A percentile compares a stretch with the other conserved stretches of the same genome.
Conservation (phyloP, 2,797 vertebrate species). For the Lagorchestes hirsutus region DNA sequence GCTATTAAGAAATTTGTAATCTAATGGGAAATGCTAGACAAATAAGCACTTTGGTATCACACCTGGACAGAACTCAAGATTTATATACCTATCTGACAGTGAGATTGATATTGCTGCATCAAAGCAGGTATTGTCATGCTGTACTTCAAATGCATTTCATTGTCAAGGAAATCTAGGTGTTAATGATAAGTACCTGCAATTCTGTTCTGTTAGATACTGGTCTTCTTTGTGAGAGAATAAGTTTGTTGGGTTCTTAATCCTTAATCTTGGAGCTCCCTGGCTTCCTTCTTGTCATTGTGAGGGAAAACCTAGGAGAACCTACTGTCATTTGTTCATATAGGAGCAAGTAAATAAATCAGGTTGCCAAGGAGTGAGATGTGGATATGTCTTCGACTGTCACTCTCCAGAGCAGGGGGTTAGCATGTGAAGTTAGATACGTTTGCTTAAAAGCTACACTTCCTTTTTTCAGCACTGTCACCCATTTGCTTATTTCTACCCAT, state of each 20-base stretch:
- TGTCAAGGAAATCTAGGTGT: neutral
- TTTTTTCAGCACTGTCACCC: constrained; percentile 6
- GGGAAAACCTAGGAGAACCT: constrained; percentile 3
- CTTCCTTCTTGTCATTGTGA: constrained; percentile 3
- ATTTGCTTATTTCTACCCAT: constrained; percentile 39
- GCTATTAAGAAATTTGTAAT: neutral
- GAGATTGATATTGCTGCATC: neutral
- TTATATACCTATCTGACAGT: constrained; percentile 6
- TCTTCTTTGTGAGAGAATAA: neutral
- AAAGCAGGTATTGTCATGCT: neutral
- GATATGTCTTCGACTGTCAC: constrained; percentile 16
- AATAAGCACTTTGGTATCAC: neutral
- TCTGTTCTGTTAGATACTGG: neutral
- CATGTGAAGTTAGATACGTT: neutral
- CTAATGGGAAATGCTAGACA: neutral
- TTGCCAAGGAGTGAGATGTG: constrained; percentile 45
- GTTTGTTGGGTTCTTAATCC: constrained; percentile 3
- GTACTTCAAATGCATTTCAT: constrained; percentile 5
- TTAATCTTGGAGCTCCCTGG: constrained; percentile 7
- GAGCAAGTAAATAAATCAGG: constrained; percentile 15
- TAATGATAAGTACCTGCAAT: neutral
- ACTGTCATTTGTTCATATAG: constrained; percentile 31
- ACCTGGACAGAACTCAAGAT: neutral
- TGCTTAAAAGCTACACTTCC: constrained; percentile 30
- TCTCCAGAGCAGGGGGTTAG: neutral